These are phyloP conservation scores for Characodon lateralis DNA, from an alignment of 2,797 vertebrate genomes.

Conservation along the genomic window DNA sequence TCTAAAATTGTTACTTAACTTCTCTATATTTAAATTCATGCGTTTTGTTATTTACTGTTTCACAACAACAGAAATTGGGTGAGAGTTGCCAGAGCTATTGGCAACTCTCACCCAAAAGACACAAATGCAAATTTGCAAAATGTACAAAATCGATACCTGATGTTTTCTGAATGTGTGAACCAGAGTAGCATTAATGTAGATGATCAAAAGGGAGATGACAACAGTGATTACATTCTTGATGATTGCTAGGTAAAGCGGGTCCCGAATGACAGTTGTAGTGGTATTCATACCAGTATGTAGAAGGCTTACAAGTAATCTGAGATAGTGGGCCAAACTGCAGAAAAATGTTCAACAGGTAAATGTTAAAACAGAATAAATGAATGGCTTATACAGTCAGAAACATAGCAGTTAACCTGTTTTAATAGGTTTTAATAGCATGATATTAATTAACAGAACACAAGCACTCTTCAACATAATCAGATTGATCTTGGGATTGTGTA, in stretches of 20 bases:
- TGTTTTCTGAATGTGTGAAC: conserved; percentile 68
- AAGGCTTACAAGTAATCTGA: conserved; percentile 1
- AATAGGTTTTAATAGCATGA: neutral
- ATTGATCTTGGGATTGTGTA: neutral
- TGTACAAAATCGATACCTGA: conserved; percentile 21
- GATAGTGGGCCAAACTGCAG: neutral
- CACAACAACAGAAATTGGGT: neutral
- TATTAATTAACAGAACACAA: neutral
- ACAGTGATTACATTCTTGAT: conserved; percentile 69
- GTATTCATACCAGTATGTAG: conserved; percentile 21
- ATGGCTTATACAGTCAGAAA: neutral
- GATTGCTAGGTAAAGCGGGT: conserved; percentile 40
- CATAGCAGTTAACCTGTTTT: neutral
- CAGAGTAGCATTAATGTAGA: conserved; percentile 66
- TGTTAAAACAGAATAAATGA: neutral
- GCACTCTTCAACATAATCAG: neutral
- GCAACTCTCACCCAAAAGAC: neutral
- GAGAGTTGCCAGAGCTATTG: neutral
- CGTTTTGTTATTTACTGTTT: neutral
- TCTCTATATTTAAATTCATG: neutral
- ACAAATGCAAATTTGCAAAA: neutral
- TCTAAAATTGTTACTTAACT: neutral
- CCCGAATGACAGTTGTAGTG: conserved; percentile 14
- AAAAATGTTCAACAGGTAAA: neutral
- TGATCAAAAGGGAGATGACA: conserved; percentile 64